These are phyloP conservation scores for Pangasius larnaudii DNA, from an alignment of 2,797 vertebrate species.

Conservation along the genomic window DNA sequence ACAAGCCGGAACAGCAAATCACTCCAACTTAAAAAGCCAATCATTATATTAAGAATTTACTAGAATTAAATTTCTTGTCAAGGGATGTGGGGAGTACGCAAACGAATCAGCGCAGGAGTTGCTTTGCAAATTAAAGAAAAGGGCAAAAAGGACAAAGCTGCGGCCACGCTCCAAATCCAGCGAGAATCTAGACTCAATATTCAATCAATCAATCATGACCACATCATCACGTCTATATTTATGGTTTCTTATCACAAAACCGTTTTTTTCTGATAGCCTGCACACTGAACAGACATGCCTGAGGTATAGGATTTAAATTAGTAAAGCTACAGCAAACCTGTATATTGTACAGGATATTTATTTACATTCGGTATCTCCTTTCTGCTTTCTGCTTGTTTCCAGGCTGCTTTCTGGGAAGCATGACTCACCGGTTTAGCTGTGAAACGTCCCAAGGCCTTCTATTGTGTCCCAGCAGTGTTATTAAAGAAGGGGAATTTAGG, in stretches of 20 bases:
- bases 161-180: neutral
- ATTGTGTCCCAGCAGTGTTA: conserved; percentile 29
- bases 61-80: neutral
- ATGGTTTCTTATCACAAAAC: neutral
- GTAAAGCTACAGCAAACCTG: neutral
- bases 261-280: neutral
- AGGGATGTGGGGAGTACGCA: neutral
- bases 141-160: neutral
- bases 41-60: neutral
- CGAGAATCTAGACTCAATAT: neutral
- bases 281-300: neutral
- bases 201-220: neutral
- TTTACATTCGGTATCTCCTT: neutral
- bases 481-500: conserved; percentile 43
- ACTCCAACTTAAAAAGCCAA: neutral
- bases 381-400: neutral
- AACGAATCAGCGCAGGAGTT: neutral
- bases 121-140: neutral
- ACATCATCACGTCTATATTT: neutral
- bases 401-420: neutral
- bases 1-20: neutral
- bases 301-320: neutral
- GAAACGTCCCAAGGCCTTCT: conserved; percentile 30
- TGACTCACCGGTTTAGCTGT: conserved; percentile 33
- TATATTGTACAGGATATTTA: neutral